These are phyloP conservation scores for Glyphotaelius pellucidus DNA, from an alignment of 2,888 invertebrate genomes.

Conservation along the genomic window DNA sequence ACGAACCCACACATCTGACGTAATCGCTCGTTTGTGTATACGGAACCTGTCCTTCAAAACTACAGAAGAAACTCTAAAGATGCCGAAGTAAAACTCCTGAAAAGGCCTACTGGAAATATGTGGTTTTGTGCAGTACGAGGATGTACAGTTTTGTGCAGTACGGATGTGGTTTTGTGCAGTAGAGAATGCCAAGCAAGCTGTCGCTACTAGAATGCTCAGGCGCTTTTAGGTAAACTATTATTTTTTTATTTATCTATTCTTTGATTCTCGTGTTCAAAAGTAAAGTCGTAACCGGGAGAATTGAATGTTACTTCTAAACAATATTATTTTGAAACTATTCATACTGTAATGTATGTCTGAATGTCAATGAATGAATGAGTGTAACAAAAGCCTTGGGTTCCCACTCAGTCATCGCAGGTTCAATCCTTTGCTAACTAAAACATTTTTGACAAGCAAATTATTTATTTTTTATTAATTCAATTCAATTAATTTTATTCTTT, in stretches of 20 bases:
- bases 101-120: slow-evolving; percentile 86
- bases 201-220: slow-evolving; percentile 82
- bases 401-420: too few relatives aligned
- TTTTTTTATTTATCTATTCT: background rate
- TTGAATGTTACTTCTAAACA: too few relatives aligned
- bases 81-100: slow-evolving; percentile 85
- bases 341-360: too few relatives aligned
- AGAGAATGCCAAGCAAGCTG: slow-evolving; percentile 88
- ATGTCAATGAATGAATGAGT: too few relatives aligned
- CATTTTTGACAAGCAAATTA: too few relatives aligned
- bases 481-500: too few relatives aligned
- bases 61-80: slow-evolving; percentile 82
- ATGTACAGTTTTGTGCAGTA: slow-evolving; percentile 92
- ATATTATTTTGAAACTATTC: too few relatives aligned
- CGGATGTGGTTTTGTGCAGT: slow-evolving; percentile 93
- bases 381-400: too few relatives aligned
- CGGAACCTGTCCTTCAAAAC: slow-evolving; percentile 85
- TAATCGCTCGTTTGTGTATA: slow-evolving; percentile 80
- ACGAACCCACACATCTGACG: slow-evolving; percentile 67
- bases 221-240: slow-evolving; percentile 76
- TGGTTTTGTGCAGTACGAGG: slow-evolving; percentile 91
- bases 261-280: background rate
- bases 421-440: too few relatives aligned
- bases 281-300: too few relatives aligned
- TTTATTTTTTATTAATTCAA: too few relatives aligned